phyloP scores from a whole-genome alignment of 2,797 vertebrate genomes.

The Muscicapa comitata region DNA sequence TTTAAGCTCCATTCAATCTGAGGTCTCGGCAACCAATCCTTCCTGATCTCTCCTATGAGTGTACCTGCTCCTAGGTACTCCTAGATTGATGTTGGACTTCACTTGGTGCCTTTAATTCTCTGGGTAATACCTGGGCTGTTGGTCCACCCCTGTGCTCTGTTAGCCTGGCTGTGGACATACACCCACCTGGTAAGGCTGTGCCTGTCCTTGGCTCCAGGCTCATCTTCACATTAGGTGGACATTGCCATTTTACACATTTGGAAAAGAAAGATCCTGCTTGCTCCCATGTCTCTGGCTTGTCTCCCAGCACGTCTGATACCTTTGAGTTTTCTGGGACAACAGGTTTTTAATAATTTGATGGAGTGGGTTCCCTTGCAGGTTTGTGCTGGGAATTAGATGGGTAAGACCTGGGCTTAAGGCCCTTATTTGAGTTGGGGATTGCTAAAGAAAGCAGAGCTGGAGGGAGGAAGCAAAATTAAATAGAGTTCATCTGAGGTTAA shows the following conservation, averaged over 20 bases:
- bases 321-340: background rate
- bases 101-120: background rate
- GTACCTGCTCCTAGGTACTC: rapidly evolving
- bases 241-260: background rate
- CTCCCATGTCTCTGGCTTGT: background rate
- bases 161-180: background rate
- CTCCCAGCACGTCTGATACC: background rate
- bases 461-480: background rate
- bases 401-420: background rate
- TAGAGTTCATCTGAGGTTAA: background rate
- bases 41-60: background rate
- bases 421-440: background rate
- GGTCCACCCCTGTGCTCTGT: background rate
- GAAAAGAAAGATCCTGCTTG: background rate
- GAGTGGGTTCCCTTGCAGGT: background rate
- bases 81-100: too few species aligned
- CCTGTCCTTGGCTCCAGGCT: background rate
- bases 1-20: background rate
- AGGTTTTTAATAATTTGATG: background rate
- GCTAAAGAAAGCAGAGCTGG: background rate
- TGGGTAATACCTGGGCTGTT: background rate
- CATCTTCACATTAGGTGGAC: background rate
- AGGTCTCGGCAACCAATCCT: too few species aligned
- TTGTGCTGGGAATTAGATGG: background rate
- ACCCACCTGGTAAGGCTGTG: background rate